Conservation (phyloP, 2,797 vertebrate genomes). For the Oceanodroma leucorhoa region DNA sequence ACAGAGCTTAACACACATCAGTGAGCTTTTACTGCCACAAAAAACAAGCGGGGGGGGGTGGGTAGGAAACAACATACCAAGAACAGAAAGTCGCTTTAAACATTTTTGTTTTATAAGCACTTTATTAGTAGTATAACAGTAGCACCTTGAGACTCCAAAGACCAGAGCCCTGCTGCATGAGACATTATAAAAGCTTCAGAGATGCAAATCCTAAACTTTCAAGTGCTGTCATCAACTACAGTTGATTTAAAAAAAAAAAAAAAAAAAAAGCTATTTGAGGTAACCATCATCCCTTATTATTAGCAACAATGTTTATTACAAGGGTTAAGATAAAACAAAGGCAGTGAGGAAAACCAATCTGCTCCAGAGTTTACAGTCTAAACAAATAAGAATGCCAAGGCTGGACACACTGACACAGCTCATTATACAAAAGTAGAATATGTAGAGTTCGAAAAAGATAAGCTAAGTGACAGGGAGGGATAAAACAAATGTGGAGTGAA, state of each 20-base stretch:
- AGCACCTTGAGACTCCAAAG: background rate
- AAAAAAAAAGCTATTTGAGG: background rate
- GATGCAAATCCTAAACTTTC: background rate
- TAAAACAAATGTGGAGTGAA: background rate
- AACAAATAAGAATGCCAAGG: background rate
- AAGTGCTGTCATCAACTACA: background rate
- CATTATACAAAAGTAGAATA: background rate
- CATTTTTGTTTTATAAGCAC: background rate
- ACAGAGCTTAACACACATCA: background rate
- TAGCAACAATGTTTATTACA: background rate
- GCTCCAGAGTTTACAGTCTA: background rate
- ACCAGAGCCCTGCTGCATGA: background rate
- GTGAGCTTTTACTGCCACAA: background rate
- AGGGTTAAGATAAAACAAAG: background rate
- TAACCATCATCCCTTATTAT: background rate
- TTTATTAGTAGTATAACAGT: background rate
- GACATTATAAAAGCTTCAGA: background rate
- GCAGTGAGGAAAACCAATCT: background rate
- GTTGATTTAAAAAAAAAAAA: background rate
- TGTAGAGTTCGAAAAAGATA: background rate
- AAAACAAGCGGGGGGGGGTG: no score
- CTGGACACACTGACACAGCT: background rate
- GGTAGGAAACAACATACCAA: background rate
- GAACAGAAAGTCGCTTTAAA: constrained; percentile 22
- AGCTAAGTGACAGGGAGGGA: background rate